These are phyloP conservation scores for Tinea pellionella DNA, from an alignment of 2,888 invertebrate species.

Conservation along the genomic window DNA sequence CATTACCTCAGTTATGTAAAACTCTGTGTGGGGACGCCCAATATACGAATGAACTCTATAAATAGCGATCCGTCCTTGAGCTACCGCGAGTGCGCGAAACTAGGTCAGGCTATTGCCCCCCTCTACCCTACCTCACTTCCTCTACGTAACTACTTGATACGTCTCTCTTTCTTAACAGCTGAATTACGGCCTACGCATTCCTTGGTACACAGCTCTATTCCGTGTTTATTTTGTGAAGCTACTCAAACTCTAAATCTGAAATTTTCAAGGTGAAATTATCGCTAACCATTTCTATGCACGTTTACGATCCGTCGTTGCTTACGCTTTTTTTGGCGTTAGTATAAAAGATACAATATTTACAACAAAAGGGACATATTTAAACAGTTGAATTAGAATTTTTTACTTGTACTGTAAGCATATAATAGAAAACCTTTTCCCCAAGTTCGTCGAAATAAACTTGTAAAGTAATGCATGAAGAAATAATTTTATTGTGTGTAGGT, in stretches of 20 bases:
- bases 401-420: no score
- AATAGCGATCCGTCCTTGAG: conserved; percentile 69
- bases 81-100: conserved; percentile 53
- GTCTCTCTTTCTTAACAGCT: conserved; percentile 24
- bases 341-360: neutral
- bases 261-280: neutral
- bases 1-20: conserved; percentile 15
- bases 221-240: conserved; percentile 21
- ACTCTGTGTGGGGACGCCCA: neutral
- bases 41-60: conserved; percentile 52
- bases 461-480: no score
- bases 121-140: conserved; percentile 29
- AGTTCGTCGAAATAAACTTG: no score
- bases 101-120: conserved; percentile 49
- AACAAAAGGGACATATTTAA: no score
- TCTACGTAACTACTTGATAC: conserved; percentile 4
- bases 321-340: no score
- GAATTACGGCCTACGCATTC: conserved; percentile 29
- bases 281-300: neutral
- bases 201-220: conserved; percentile 23
- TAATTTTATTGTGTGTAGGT: no score
- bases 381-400: no score
- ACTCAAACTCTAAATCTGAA: neutral
- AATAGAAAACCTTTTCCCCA: no score
- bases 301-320: no score